phyloP scores from a whole-genome alignment of 2,888 invertebrate genomes.

The Acleris sparsana region DNA sequence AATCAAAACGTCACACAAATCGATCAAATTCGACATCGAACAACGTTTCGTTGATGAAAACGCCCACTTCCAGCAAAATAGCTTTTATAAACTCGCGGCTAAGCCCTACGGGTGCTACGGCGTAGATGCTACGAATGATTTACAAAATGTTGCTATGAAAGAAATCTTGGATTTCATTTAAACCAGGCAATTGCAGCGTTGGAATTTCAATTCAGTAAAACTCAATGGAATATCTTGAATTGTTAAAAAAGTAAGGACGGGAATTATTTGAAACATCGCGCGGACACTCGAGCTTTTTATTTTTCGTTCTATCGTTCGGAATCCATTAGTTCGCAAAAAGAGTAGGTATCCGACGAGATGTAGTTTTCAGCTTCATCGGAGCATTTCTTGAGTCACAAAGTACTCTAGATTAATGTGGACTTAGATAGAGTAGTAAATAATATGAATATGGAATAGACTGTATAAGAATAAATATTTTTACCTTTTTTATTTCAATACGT shows the following conservation, averaged over 20 bases:
- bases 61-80: not conserved
- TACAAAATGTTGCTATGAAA: not conserved
- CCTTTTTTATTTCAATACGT: no score
- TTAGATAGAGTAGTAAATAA: constrained; percentile 2
- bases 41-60: not conserved
- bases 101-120: constrained; percentile 22
- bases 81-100: not conserved
- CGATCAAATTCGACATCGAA: constrained; percentile 1
- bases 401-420: constrained; percentile 43
- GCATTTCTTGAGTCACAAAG: constrained; percentile 44
- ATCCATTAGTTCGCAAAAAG: constrained; percentile 63
- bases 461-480: no score
- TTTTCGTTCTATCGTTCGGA: constrained; percentile 48
- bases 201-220: constrained; percentile 17
- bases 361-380: constrained; percentile 58
- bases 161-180: constrained; percentile 15
- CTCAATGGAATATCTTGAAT: constrained; percentile 29
- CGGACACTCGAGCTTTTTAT: constrained; percentile 41
- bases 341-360: constrained; percentile 48
- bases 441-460: not conserved
- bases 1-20: constrained; percentile 13
- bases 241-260: constrained; percentile 39
- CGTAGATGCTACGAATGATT: constrained; percentile 26
- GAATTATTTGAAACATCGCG: constrained; percentile 52
- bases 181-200: constrained; percentile 15